phyloP scores from a whole-genome alignment of 1,140 invertebrate species.

The Drosophila serrata region DNA sequence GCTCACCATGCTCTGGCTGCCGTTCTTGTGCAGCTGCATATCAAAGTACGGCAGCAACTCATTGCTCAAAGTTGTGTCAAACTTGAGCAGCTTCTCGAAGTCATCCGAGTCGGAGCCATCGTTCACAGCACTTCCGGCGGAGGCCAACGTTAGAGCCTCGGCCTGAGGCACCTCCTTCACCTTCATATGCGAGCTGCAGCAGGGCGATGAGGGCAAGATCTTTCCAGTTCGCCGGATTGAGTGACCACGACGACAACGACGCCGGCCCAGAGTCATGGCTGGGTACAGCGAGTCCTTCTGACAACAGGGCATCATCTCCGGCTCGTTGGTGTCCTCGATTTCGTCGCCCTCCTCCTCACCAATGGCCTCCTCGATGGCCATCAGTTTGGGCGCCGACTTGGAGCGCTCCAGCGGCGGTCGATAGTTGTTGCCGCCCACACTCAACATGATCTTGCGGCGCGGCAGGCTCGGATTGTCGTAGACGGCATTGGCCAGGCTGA shows the following conservation, averaged over 20 bases:
- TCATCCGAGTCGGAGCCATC: slow-evolving; percentile 83
- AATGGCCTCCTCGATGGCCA: slow-evolving; percentile 96
- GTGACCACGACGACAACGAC: slow-evolving; percentile 83
- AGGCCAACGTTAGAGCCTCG: slow-evolving; percentile 6
- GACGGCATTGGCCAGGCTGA: slow-evolving; percentile 95
- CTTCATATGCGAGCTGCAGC: slow-evolving; percentile 58
- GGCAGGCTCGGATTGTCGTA: slow-evolving; percentile 95
- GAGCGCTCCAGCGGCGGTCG: slow-evolving; percentile 96
- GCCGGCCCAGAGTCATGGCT: slow-evolving; percentile 85
- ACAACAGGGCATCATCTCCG: slow-evolving; percentile 83
- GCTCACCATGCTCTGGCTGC: slow-evolving; percentile 74
- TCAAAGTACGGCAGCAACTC: slow-evolving; percentile 84
- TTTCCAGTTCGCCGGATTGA: slow-evolving; percentile 82
- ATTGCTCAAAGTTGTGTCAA: slow-evolving; percentile 78
- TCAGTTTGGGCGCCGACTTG: slow-evolving; percentile 97
- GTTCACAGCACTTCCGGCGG: slow-evolving; percentile 11
- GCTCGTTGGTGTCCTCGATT: slow-evolving; percentile 84
- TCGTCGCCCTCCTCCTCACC: slow-evolving; percentile 93
- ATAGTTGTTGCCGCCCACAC: slow-evolving; percentile 93
- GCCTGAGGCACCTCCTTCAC: slow-evolving; percentile 16
- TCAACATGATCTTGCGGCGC: slow-evolving; percentile 91
- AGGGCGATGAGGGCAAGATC: slow-evolving; percentile 45
- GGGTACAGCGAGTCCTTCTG: slow-evolving; percentile 85
- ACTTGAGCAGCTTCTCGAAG: slow-evolving; percentile 81
- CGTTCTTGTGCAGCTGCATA: slow-evolving; percentile 81